phyloP scores from a whole-genome alignment of 2,888 invertebrate species.

The Cyaniris semiargus region DNA sequence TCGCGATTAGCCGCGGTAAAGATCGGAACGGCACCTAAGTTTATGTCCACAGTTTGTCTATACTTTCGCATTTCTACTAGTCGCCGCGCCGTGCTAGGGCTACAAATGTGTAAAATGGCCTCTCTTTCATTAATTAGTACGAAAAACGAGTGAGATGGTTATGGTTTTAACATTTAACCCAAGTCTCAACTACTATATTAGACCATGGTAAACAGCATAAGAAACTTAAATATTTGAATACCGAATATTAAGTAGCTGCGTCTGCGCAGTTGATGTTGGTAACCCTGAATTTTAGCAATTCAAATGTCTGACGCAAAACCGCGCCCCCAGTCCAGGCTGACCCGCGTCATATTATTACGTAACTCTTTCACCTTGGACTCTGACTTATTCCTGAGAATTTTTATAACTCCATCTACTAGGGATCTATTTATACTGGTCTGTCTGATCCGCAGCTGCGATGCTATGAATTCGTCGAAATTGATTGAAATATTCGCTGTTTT shows the following conservation, averaged over 20 bases:
- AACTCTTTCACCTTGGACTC: conserved; percentile 47
- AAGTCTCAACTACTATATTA: too few relatives aligned
- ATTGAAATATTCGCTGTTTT: neutral
- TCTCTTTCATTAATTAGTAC: too few relatives aligned
- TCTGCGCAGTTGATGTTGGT: neutral
- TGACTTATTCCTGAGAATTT: conserved; percentile 33
- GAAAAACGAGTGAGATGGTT: too few relatives aligned
- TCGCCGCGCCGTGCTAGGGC: too few relatives aligned
- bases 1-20: too few relatives aligned
- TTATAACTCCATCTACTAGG: conserved; percentile 4
- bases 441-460: neutral
- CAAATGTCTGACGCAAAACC: conserved; percentile 17
- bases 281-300: conserved; percentile 17
- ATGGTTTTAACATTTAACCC: too few relatives aligned
- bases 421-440: conserved; percentile 13
- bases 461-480: neutral
- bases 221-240: neutral
- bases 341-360: conserved; percentile 45
- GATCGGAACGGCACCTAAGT: too few relatives aligned
- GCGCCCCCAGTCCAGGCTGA: conserved; percentile 12
- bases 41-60: too few relatives aligned
- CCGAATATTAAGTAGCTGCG: neutral
- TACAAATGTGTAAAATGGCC: too few relatives aligned
- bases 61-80: too few relatives aligned
- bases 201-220: neutral